phyloP scores from a whole-genome alignment of 35 echinoderm and acorn worm species.

The Holothuria glaberrima region DNA sequence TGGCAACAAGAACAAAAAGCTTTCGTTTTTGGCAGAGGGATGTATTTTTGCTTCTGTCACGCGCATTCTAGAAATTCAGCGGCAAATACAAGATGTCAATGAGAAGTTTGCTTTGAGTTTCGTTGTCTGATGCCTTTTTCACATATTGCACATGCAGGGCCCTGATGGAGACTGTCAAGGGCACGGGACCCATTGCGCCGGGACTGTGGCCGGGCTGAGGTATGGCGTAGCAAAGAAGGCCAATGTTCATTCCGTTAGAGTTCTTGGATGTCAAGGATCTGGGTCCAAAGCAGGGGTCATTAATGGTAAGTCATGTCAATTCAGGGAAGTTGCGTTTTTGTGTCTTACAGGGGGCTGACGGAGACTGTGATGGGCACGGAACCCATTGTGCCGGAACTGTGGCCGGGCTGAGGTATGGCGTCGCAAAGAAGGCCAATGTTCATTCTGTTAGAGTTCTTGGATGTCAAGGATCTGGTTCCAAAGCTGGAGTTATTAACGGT shows the following conservation, averaged over 20 bases:
- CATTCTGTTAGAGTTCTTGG: slow-evolving; percentile 71
- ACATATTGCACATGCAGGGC: neutral
- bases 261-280: slow-evolving; percentile 70
- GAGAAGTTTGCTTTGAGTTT: no score
- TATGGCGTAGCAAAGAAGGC: slow-evolving; percentile 80
- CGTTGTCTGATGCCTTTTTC: no score
- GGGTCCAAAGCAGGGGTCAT: slow-evolving; percentile 74
- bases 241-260: slow-evolving; percentile 65
- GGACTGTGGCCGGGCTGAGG: slow-evolving; percentile 59
- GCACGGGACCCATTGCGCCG: slow-evolving; percentile 87
- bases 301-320: slow-evolving; percentile 64
- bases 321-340: no score
- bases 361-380: slow-evolving; percentile 78
- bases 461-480: slow-evolving; percentile 66
- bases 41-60: no score
- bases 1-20: no score
- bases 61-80: no score
- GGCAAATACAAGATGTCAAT: no score
- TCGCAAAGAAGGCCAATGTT: slow-evolving; percentile 73
- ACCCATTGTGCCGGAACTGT: slow-evolving; percentile 85
- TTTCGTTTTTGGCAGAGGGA: no score
- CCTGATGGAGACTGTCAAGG: slow-evolving; percentile 63
- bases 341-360: slow-evolving; percentile 27
- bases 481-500: slow-evolving; percentile 79
- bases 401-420: slow-evolving; percentile 62